phyloP scores from a whole-genome alignment of 1,140 invertebrate species.

The Pteromalus puparum region DNA sequence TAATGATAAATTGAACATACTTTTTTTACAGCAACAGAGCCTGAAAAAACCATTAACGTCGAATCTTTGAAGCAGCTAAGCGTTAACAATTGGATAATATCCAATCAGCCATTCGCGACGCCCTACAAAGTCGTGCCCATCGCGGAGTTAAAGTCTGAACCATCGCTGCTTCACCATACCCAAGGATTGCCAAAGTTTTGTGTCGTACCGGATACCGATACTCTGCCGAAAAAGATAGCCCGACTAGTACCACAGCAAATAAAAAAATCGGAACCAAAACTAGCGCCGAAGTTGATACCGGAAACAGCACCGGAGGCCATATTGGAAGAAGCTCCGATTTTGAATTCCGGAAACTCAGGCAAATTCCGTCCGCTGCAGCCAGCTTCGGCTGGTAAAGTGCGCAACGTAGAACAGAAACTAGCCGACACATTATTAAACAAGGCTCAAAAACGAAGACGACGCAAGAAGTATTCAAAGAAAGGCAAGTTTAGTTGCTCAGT shows the following conservation, averaged over 20 bases:
- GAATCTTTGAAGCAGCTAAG: not conserved
- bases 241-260: conserved; percentile 28
- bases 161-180: conserved; percentile 67
- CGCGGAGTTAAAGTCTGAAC: conserved; percentile 66
- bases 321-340: not conserved
- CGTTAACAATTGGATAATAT: conserved; percentile 2
- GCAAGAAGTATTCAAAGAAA: conserved; percentile 54
- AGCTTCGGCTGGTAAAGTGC: not conserved
- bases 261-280: not conserved
- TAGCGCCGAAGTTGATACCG: not conserved
- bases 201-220: conserved; percentile 63
- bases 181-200: conserved; percentile 71
- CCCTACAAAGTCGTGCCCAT: conserved; percentile 66
- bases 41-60: not conserved
- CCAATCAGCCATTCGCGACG: not conserved
- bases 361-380: conserved; percentile 44
- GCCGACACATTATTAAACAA: not conserved
- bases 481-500: conserved; percentile 64
- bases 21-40: not conserved
- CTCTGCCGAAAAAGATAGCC: not conserved
- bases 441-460: not conserved
- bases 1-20: not conserved
- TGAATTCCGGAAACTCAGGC: conserved; percentile 7
- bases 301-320: conserved; percentile 16
- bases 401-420: conserved; percentile 34